phyloP scores from a whole-genome alignment of 2,113 vertebrate species.

The Heterocephalus glaber region DNA sequence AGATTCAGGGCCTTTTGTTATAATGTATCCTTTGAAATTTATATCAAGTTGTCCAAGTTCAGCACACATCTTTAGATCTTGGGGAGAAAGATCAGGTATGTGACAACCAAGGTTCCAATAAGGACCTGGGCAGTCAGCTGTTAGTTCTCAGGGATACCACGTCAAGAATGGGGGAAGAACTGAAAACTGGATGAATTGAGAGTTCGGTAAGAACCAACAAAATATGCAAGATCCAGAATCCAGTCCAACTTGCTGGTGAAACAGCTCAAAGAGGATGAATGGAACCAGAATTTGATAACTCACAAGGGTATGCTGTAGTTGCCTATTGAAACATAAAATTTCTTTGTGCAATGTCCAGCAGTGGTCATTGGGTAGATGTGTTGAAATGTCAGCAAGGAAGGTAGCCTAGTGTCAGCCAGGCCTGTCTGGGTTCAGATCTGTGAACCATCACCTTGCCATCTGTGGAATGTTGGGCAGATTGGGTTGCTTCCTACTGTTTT shows the following conservation, averaged over 20 bases:
- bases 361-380: neutral
- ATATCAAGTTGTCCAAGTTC: neutral
- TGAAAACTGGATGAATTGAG: neutral
- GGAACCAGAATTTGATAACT: neutral
- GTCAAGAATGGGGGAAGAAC: neutral
- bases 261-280: neutral
- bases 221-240: neutral
- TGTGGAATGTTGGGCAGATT: neutral
- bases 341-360: neutral
- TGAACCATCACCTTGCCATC: neutral
- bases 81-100: neutral
- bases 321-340: neutral
- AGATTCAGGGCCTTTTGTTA: neutral
- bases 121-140: neutral
- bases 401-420: neutral
- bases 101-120: neutral
- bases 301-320: neutral
- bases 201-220: neutral
- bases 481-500: neutral
- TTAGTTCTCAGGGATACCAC: neutral
- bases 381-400: neutral
- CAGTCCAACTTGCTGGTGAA: neutral
- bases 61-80: neutral
- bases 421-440: neutral
- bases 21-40: slow-evolving; percentile 24